These are phyloP conservation scores for Rhipidura dahli DNA, from an alignment of 2,113 vertebrate genomes.

Conservation along the genomic window DNA sequence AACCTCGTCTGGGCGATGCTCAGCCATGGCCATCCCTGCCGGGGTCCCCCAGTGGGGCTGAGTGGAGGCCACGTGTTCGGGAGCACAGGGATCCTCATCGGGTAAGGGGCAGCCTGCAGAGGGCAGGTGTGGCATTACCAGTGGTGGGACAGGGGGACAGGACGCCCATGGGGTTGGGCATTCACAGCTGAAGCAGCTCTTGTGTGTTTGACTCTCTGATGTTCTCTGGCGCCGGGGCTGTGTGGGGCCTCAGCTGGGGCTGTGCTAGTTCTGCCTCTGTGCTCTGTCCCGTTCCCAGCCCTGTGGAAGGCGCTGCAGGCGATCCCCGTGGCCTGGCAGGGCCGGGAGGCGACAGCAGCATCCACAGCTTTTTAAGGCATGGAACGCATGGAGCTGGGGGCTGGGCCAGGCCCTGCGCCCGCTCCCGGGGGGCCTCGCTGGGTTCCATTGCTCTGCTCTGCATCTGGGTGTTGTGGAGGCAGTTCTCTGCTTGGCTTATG, in stretches of 20 bases:
- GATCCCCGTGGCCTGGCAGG: background rate
- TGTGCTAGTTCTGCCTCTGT: background rate
- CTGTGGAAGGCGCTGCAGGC: background rate
- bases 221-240: rapidly evolving
- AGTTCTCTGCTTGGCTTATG: rapidly evolving
- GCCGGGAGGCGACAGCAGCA: background rate
- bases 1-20: rapidly evolving
- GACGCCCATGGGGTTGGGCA: rapidly evolving
- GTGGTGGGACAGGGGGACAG: background rate
- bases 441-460: background rate
- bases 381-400: background rate
- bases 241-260: background rate
- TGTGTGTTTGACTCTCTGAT: rapidly evolving
- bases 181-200: background rate
- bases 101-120: background rate
- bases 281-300: rapidly evolving
- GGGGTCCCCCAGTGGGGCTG: background rate
- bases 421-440: background rate
- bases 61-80: rapidly evolving
- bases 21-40: background rate
- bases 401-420: background rate
- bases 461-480: background rate
- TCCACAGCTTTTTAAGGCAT: conserved; percentile 13
- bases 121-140: rapidly evolving
- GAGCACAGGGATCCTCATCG: rapidly evolving